Base-by-base conservation (phyloP, 2,888 invertebrate species). In the Lathronympha strigana region DNA sequence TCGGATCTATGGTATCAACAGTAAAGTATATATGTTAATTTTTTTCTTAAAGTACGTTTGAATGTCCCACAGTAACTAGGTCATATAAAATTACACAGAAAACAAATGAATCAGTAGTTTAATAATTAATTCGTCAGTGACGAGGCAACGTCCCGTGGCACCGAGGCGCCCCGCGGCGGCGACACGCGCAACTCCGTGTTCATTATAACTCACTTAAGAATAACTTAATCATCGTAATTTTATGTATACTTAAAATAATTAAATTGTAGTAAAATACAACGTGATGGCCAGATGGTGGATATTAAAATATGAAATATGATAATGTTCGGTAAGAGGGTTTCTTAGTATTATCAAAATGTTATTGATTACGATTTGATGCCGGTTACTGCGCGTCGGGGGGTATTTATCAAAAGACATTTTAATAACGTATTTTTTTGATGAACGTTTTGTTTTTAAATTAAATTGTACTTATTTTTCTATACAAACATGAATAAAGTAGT, bases 121-220 rank as follows among this genome's bases (percentile, higher is more conserved):
- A 47, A 71, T 80, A 82, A 84, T 84, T 80, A 84, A 82, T 84
- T 82, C 76, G 82, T 84, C 76, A 75, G 75, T 78, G 72, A 79
- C 77, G 78, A 75, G 76, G 75, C 81, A 77, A 76, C 67, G 68
- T 69, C 66, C 80, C 50, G 73, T 74, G 72, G 78, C 79, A 80
- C 70, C 67, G 75, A 68, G 81, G 79, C 80, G 67, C 77, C 86
- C 85, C 79, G 81, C 69, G n/a, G 84, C 50, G 80, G 72, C 69
- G 60, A 71, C 75, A 78, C 76, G 75, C 73, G 74, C 74, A 71
- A 73, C 70, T 70, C 50, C 55, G 61, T 69, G 71, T 69, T 69
- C 72, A 73, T 66, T 64, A 67, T 61, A 70, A 73, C 70, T 72
- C 73, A 73, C 72, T 75, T 73, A 73, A 72, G 69, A 74, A 76